phyloP scores from a whole-genome alignment of 2,113 vertebrate genomes.

The Phalacrocorax pelagicus region DNA sequence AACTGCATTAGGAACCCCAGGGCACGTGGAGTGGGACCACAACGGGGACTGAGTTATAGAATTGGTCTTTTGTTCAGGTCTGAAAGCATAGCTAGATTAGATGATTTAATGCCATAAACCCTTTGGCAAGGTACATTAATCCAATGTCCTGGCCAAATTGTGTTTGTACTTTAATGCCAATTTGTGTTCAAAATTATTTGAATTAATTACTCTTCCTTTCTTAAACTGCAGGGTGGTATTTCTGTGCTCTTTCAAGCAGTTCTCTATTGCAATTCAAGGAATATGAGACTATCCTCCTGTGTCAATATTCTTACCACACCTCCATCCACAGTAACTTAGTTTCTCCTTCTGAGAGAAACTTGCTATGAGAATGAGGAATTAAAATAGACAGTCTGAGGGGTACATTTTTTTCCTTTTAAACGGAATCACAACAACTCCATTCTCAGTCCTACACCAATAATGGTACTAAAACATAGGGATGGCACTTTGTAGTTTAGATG shows the following conservation, averaged over 20 bases:
- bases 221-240: neutral
- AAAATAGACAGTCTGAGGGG: neutral
- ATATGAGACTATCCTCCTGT: neutral
- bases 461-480: neutral
- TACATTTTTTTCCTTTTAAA: neutral
- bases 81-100: slow-evolving; percentile 33
- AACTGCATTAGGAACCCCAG: neutral
- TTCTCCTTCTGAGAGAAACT: neutral
- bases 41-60: neutral
- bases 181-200: slow-evolving; percentile 20
- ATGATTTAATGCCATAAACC: slow-evolving; percentile 30
- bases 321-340: neutral
- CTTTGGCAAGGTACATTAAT: slow-evolving; percentile 38
- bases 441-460: neutral
- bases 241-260: neutral
- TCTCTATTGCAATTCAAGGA: neutral
- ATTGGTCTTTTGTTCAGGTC: neutral
- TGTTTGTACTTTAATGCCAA: slow-evolving; percentile 14
- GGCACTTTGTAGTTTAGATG: neutral
- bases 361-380: neutral
- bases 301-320: neutral
- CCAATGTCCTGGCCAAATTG: neutral
- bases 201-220: slow-evolving; percentile 38
- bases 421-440: neutral
- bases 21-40: neutral